Evolutionary conservation across 64 coral and sea anemone species (phyloP), one percentile per base, ranked within the genome.

Genomic region (Montipora cactus): DNA sequence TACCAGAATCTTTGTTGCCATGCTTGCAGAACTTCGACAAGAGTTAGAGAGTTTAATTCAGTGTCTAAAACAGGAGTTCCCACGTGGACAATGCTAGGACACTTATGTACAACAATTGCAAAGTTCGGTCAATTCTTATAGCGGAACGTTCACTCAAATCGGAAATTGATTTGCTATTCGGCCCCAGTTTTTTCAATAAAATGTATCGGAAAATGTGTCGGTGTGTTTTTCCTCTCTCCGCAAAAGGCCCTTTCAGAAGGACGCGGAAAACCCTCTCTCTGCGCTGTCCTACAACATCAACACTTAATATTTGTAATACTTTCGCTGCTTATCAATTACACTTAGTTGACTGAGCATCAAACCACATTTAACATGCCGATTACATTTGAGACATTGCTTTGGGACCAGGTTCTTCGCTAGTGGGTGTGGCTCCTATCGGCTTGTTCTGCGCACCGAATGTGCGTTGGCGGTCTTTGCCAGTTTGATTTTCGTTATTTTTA

Each of bases 231-330:
- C 68, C 20, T n/a, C 8, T 71, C 20, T 71, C 61, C 53, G 53
- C 1, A 57, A 64, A 64, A 14, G 61, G 14, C 61, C 61, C 61
- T 14, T 11, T 64, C 10, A 10, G 61, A 14, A 16, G 61, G 61
- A 14, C 61, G 14, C 61, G 68, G 68, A 71, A 71, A 71, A 64
- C 61, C 18, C 37, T 71, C 21, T 5, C 4, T 15, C 5, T 71
- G 68, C 8, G 4, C 68, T 71, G 5, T 71, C 14, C 12, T 18
- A 71, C 21, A 71, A 71, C 20, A 71, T 71, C 68, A 23, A 23
- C 68, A 71, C 68, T 71, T 71, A 23, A 71, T 71, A 15, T 15
- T 71, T 71, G 68, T 71, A 71, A 71, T 71, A 71, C 5, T 71
- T 71, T 71, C 20, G 68, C 68, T 23, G 68, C 18, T 71, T 71